Evolutionary conservation across 2,888 invertebrate species (phyloP).

Genomic region (Phasia obesa): DNA sequence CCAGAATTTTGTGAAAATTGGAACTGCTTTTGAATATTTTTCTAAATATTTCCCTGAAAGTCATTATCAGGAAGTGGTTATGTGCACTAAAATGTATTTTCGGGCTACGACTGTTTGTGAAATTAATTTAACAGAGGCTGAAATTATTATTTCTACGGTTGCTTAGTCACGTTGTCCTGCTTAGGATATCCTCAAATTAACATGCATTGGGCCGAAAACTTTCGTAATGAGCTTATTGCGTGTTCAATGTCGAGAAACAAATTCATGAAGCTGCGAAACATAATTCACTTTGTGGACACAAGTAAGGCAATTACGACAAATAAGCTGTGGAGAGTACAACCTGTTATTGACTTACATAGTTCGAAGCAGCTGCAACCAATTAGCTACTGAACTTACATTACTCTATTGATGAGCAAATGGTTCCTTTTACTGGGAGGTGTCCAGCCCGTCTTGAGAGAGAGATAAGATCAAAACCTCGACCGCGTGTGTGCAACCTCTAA

Average conservation of each 20-base stretch:
- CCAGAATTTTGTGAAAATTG: no score
- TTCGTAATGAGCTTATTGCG: no score
- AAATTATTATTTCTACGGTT: slow-evolving; percentile 21
- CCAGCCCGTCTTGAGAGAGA: slow-evolving; percentile 12
- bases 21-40: no score
- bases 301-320: no score
- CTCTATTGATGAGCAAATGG: slow-evolving; percentile 43
- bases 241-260: no score
- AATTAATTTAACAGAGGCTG: slow-evolving; percentile 10
- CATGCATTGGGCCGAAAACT: no score
- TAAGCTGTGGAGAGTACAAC: no score
- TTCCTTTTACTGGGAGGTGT: slow-evolving; percentile 73
- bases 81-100: slow-evolving; percentile 14
- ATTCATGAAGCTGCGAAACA: no score
- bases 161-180: slow-evolving; percentile 6
- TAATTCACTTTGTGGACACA: no score
- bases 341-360: not conserved
- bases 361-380: slow-evolving; percentile 61
- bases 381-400: slow-evolving; percentile 24
- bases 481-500: no score
- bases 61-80: slow-evolving; percentile 19
- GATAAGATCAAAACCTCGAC: slow-evolving; percentile 71
- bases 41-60: slow-evolving; percentile 4
- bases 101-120: slow-evolving; percentile 2
- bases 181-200: no score